Base-by-base conservation (phyloP, 2,888 invertebrate genomes). In the Oeneis ivallda region DNA sequence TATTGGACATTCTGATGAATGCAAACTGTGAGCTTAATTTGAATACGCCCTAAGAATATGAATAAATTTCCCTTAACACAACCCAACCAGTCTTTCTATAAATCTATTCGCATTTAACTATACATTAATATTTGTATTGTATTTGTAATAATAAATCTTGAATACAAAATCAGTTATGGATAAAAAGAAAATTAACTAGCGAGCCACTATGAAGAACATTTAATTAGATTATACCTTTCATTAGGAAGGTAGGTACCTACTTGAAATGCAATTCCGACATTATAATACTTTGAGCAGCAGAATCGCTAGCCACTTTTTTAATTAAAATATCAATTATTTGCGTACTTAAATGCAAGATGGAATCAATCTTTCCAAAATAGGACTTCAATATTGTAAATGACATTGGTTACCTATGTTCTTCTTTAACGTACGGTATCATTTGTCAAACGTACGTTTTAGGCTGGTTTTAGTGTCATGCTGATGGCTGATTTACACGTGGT, bases 71-170 rank as follows among this genome's bases (percentile, higher is more conserved):
- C 19, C 57, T 56, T 58, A 15, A 67, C 70, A 70, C 68, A 71
- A 70, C 71, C 68, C 52, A 70, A 70, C 54, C 70, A 71, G 71
- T 70, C 71, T 71, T 68, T 62, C 50, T 34, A 49, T 62, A 34
- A 26, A 39, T 57, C 11, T 50, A 34, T 17, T 49, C 59, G 56
- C 60, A 65, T 65, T 50, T 19, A 56, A 60, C n/a, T 49, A 19
- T 19, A 49, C 19, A 49, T 19, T 19, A 49, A 49, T 17, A 26
- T 49, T 37, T 37, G 19, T 17, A 5, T 56, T 19, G 19, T 34
- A 53, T 39, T 13, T 10, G 6, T 39, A 56, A 26, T 26, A 5
- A 26, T 26, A 26, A n/a, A 41, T 11, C 15, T 1, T 39, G 43
- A 19, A 15, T n/a, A 26, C 7, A 26, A 54, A 39, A 54, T 39